phyloP scores from a whole-genome alignment of 2,797 vertebrate species.

The Sphenopsis melanotis region DNA sequence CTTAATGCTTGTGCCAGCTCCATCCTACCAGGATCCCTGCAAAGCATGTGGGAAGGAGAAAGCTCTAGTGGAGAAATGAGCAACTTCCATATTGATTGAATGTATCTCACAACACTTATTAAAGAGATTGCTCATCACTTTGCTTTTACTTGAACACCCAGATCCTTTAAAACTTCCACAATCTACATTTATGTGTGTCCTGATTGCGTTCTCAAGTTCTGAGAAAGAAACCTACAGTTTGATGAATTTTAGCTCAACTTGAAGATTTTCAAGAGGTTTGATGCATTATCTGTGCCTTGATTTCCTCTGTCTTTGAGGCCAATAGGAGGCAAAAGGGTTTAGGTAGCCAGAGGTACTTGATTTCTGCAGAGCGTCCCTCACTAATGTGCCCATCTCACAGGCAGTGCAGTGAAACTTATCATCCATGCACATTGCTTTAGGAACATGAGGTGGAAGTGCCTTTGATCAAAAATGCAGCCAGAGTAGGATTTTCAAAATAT shows the following conservation, averaged over 20 bases:
- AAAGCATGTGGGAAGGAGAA: neutral
- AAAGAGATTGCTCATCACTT: neutral
- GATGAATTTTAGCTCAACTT: neutral
- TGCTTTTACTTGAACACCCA: neutral
- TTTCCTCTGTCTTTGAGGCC: neutral
- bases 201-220: neutral
- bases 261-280: neutral
- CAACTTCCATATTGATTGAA: neutral
- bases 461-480: neutral
- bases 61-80: neutral
- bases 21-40: neutral
- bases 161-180: neutral
- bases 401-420: neutral
- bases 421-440: neutral
- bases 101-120: neutral
- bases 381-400: neutral
- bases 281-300: neutral
- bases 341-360: neutral
- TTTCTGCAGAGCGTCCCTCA: neutral
- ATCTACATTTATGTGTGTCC: neutral
- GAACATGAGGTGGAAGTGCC: neutral
- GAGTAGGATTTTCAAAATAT: neutral
- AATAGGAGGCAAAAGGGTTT: neutral
- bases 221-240: neutral
- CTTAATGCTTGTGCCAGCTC: neutral